These are phyloP conservation scores for Argyra leucocephala DNA, from an alignment of 2,888 invertebrate species.

Conservation along the genomic window DNA sequence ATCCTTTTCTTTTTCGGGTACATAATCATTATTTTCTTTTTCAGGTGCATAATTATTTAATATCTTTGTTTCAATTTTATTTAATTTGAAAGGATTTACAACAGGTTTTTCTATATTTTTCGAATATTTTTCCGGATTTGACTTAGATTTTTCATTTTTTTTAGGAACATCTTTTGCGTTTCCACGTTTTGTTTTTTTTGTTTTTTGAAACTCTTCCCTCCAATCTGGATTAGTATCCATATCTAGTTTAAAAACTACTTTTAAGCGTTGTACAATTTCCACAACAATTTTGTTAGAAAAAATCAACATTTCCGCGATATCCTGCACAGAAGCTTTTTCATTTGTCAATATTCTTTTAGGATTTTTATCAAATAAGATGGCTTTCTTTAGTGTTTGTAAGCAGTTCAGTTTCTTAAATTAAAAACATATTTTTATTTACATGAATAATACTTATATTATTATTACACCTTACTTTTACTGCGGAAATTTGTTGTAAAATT, in stretches of 20 bases:
- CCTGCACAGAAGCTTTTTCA: conserved; percentile 33
- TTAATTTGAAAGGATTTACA: no score
- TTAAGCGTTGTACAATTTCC: conserved; percentile 27
- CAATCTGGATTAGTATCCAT: conserved; percentile 26
- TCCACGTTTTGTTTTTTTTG: background rate
- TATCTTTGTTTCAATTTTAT: background rate
- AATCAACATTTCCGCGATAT: conserved; percentile 34
- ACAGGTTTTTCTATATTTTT: background rate
- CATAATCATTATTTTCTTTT: background rate
- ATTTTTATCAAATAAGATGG: conserved; percentile 31
- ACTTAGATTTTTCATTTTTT: background rate
- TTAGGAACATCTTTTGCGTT: conserved; percentile 20
- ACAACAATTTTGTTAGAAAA: conserved; percentile 34
- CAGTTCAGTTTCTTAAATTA: conserved; percentile 30
- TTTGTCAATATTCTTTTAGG: conserved; percentile 32
- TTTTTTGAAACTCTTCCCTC: conserved; percentile 30
- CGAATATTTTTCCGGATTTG: background rate
- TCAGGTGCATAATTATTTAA: background rate
- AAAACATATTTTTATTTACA: background rate
- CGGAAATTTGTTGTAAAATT: conserved; percentile 28
- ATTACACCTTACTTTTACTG: conserved; percentile 29
- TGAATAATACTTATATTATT: background rate
- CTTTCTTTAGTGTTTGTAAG: conserved; percentile 30
- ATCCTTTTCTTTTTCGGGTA: background rate
- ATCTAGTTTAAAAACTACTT: conserved; percentile 27